Percentiles rank a stretch among this genome's conserved stretches.
Evolutionary conservation across 2,113 vertebrate species (phyloP).

Genomic region (Eclectus roratus): DNA sequence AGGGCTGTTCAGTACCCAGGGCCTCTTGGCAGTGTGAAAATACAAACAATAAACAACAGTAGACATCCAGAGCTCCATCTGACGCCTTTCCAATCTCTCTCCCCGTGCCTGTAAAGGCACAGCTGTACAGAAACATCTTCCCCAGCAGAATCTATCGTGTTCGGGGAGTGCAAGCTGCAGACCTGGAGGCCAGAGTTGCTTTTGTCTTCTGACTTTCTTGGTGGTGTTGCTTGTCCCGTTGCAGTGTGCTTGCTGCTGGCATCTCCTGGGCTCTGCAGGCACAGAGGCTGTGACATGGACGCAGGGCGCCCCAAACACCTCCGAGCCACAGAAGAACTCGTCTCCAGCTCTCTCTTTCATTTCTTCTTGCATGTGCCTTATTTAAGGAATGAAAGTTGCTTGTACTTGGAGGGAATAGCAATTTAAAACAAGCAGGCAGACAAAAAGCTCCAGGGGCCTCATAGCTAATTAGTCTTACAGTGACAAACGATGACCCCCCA

Average conservation of each 20-base stretch:
- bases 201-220: background rate
- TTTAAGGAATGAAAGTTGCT: background rate
- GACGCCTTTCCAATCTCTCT: background rate
- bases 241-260: background rate
- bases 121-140: background rate
- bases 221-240: rapidly evolving
- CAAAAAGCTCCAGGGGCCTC: background rate
- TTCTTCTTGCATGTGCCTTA: background rate
- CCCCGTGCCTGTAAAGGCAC: rapidly evolving
- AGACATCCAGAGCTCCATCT: background rate
- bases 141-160: background rate
- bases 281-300: background rate
- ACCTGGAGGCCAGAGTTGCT: background rate
- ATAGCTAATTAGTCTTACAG: background rate
- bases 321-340: rapidly evolving
- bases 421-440: background rate
- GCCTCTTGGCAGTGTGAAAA: background rate
- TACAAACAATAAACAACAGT: background rate
- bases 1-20: background rate
- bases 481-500: background rate
- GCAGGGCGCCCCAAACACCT: background rate
- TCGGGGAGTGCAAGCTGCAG: background rate
- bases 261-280: background rate
- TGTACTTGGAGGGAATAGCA: background rate
- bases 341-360: background rate